A percentile compares a stretch with the other conserved stretches of the same genome.
These are phyloP conservation scores for Microplitis deprimator DNA, from an alignment of 2,888 invertebrate species.

Conservation along the genomic window DNA sequence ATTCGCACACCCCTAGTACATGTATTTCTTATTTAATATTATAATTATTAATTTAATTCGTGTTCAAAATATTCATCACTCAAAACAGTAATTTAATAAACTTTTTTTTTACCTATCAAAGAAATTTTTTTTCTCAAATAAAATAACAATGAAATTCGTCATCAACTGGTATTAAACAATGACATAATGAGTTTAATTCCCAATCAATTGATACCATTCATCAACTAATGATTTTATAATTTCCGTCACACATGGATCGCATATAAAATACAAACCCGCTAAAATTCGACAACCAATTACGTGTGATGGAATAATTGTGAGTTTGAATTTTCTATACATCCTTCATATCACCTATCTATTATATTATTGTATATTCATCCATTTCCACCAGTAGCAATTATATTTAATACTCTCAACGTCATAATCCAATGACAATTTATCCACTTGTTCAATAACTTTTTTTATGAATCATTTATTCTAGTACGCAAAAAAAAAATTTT, in stretches of 20 bases:
- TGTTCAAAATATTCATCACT: too few species aligned
- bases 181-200: background rate
- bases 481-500: too few species aligned
- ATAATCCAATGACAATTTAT: background rate
- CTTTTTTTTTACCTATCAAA: too few species aligned
- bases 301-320: background rate
- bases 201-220: conserved; percentile 1
- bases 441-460: background rate
- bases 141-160: background rate
- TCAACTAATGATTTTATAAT: conserved; percentile 1
- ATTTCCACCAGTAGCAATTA: background rate
- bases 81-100: too few species aligned
- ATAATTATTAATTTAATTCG: too few species aligned
- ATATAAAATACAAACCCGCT: background rate
- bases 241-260: background rate
- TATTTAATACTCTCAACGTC: background rate
- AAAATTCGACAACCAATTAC: background rate
- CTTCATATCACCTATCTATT: background rate
- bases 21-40: too few species aligned
- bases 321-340: background rate
- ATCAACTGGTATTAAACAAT: background rate
- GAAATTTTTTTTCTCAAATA: too few species aligned
- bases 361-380: background rate
- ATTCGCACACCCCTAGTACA: too few species aligned
- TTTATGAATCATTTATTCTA: too few species aligned